A percentile compares a stretch with the other conserved stretches of the same genome.
These are phyloP conservation scores for Ptychadena robeensis DNA, from an alignment of 2,797 vertebrate genomes.

Conservation along the genomic window DNA sequence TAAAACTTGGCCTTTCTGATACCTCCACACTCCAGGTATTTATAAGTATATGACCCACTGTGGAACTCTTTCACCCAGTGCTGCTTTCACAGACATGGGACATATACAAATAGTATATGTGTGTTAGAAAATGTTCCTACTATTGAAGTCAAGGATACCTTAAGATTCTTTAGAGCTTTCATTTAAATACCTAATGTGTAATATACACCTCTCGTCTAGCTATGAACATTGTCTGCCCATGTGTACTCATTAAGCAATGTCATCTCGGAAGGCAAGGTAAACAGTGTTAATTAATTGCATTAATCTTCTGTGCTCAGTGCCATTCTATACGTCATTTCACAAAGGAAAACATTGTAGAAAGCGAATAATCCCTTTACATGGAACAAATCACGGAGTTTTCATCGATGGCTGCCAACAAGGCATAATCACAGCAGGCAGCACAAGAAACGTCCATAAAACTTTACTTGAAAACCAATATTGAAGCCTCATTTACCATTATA, in stretches of 20 bases:
- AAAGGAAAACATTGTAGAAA: slow-evolving; percentile 19
- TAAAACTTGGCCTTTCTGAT: too few species aligned
- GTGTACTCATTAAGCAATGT: slow-evolving; percentile 10
- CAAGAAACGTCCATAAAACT: slow-evolving; percentile 29
- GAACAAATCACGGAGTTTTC: slow-evolving; percentile 34
- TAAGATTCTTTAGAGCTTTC: neutral
- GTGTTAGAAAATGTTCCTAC: neutral
- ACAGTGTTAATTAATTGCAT: slow-evolving; percentile 20
- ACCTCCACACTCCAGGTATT: too few species aligned
- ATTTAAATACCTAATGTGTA: neutral
- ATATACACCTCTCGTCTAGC: neutral
- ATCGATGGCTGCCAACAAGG: slow-evolving; percentile 30
- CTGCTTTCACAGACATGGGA: too few species aligned
- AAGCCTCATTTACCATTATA: slow-evolving; percentile 34
- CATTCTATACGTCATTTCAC: slow-evolving; percentile 2
- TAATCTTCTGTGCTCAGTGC: slow-evolving; percentile 3
- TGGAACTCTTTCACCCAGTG: too few species aligned
- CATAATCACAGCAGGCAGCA: slow-evolving; percentile 27
- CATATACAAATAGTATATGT: neutral
- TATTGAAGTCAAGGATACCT: neutral
- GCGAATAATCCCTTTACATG: neutral
- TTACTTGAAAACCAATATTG: slow-evolving; percentile 32
- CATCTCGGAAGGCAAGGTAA: neutral
- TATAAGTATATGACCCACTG: too few species aligned
- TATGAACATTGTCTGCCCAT: neutral